Base-by-base conservation (phyloP, 1,140 invertebrate species). In the Leptinotarsa texana region DNA sequence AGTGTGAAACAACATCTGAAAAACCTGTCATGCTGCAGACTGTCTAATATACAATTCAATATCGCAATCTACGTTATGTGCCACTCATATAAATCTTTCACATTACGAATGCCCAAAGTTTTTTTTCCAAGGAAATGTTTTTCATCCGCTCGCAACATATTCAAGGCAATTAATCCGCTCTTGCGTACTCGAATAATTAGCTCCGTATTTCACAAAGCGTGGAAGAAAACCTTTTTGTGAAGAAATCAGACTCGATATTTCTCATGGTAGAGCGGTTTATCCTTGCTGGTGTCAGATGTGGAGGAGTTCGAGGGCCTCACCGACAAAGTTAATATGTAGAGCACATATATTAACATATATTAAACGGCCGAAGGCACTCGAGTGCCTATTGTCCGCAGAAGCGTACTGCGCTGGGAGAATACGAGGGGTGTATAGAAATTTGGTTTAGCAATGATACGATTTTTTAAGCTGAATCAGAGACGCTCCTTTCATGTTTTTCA, bases 321-420 rank as follows among this genome's bases (percentile, higher is more conserved):
- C 80, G 80, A 81, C 80, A 81, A 81, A 81, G 80, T 78, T 81
- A 79, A 81, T 81, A 81, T 81, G 80, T 81, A 75, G 80, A 81
- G 80, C 80, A 81, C 80, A 79, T 81, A 79, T 77, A 81, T 81
- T 81, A 78, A 78, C 80, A 81, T 81, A 81, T 75, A 81, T 81
- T 81, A 81, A 75, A 47, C 69, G 74, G 75, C 77, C 63, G 62
- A 48, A 63, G 76, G 75, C 74, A 70, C 68, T 65, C 71, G 62
- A 65, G 71, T 27, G 48, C 69, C 68, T 77, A 74, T 72, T 76
- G 77, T 76, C 49, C 70, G 57, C 69, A 70, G 69, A 42, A 22
- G 47, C 63, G 71, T 73, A 65, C 63, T 22, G 63, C 21, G 51
- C 17, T 4, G 51, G 15, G 51, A 13, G n/a, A 18, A 15, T 57